phyloP scores from a whole-genome alignment of 1,140 invertebrate genomes.

The Drosophila kanapiae region DNA sequence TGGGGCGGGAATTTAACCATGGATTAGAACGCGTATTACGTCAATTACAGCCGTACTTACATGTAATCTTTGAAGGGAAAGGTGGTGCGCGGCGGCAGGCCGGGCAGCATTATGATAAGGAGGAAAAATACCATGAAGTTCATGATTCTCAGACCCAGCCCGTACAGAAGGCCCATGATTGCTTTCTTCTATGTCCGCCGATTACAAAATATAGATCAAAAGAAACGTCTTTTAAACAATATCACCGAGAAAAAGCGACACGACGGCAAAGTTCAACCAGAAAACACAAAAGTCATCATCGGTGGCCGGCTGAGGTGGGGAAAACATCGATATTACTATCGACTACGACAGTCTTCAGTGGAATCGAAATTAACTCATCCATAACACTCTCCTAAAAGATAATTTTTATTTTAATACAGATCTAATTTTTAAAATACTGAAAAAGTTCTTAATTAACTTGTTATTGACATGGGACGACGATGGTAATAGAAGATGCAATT shows the following conservation, averaged over 20 bases:
- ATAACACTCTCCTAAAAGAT: conserved; percentile 3
- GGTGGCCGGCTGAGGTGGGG: conserved; percentile 58
- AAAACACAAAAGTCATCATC: conserved; percentile 69
- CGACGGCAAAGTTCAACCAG: conserved; percentile 75
- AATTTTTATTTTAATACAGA: not conserved
- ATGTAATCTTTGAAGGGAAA: conserved; percentile 79
- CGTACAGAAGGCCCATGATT: conserved; percentile 74
- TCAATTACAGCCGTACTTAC: conserved; percentile 58
- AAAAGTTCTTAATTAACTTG: not conserved
- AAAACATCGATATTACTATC: conserved; percentile 19
- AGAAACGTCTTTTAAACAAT: conserved; percentile 30
- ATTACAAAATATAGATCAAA: conserved; percentile 17
- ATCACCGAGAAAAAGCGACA: conserved; percentile 64
- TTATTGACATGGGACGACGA: not conserved
- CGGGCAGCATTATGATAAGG: conserved; percentile 73
- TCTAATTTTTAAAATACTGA: not conserved
- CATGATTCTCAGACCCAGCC: conserved; percentile 70
- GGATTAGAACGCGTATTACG: conserved; percentile 25
- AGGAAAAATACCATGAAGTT: conserved; percentile 84
- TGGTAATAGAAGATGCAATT: too few relatives aligned
- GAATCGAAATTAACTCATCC: not conserved
- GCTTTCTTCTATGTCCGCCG: conserved; percentile 13
- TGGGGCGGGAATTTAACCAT: not conserved
- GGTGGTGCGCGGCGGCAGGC: conserved; percentile 80
- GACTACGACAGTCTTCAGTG: not conserved